Percentiles rank a stretch among this genome's conserved stretches.
phyloP scores from a whole-genome alignment of 2,888 invertebrate species.

The Mimachlamys varia region DNA sequence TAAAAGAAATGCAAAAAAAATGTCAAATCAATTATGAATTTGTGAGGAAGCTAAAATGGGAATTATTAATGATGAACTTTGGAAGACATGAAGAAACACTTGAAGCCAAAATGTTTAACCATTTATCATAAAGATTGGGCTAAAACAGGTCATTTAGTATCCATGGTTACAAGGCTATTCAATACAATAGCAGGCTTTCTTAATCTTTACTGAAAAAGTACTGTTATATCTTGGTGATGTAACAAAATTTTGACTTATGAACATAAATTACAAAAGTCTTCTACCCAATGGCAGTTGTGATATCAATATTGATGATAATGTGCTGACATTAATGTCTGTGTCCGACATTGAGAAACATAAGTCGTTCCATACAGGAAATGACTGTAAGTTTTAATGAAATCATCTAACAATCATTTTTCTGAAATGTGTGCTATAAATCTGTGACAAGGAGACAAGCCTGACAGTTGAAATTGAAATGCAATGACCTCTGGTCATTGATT shows the following conservation, averaged over 20 bases:
- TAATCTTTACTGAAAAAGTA: neutral
- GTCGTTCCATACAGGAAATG: neutral
- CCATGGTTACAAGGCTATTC: too few species aligned
- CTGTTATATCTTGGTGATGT: neutral
- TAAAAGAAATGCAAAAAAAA: too few species aligned
- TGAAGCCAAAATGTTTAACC: too few species aligned
- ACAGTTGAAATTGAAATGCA: neutral
- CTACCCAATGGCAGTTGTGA: neutral
- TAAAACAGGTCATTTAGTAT: too few species aligned
- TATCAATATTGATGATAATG: neutral
- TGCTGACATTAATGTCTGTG: neutral
- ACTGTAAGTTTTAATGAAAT: neutral
- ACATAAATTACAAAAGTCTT: neutral
- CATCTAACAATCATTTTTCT: neutral
- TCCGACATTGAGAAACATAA: neutral
- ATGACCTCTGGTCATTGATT: constrained; percentile 6
- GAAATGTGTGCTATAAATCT: neutral
- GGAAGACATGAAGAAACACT: too few species aligned
- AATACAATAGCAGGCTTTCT: too few species aligned
- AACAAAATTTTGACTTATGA: neutral
- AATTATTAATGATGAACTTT: too few species aligned
- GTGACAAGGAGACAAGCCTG: neutral
- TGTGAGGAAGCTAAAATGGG: too few species aligned
- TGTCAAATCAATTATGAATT: too few species aligned
- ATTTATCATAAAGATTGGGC: too few species aligned